A percentile compares a stretch with the other conserved stretches of the same genome.
Evolutionary conservation across 2,113 vertebrate genomes (phyloP).

Genomic region (Dinomys branickii): DNA sequence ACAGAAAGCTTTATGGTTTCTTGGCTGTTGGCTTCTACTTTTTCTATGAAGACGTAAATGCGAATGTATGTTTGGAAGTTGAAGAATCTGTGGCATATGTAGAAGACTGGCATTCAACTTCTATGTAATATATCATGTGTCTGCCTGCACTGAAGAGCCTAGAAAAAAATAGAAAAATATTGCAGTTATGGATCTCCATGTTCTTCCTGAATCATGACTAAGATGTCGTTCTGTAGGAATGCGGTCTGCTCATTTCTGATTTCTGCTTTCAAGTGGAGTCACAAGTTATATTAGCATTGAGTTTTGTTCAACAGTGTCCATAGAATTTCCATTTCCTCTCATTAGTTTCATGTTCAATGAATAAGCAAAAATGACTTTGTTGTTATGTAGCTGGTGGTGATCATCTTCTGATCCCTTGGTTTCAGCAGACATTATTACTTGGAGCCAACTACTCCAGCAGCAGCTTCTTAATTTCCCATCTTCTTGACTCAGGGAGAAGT

Average conservation of each 20-base stretch:
- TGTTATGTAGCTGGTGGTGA: neutral
- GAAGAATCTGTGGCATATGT: neutral
- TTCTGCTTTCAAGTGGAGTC: neutral
- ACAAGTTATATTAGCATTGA: neutral
- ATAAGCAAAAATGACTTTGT: neutral
- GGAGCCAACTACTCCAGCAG: neutral
- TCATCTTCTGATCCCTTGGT: neutral
- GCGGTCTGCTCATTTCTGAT: neutral
- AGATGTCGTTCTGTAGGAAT: neutral
- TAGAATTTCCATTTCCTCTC: neutral
- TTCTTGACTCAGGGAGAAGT: neutral
- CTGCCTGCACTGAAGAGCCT: neutral
- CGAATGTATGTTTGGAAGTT: neutral
- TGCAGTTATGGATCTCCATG: neutral
- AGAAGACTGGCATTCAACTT: neutral
- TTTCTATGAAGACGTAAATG: neutral
- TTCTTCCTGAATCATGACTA: neutral
- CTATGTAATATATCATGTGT: neutral
- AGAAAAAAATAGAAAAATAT: neutral
- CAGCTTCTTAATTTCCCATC: neutral
- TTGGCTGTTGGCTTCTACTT: neutral
- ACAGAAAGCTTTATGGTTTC: neutral
- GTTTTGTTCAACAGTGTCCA: neutral
- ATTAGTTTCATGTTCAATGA: neutral
- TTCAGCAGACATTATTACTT: neutral